Evolutionary conservation across 2,797 vertebrate genomes (phyloP), one percentile per base, ranked within the genome.

Genomic region (Psittacula echo): DNA sequence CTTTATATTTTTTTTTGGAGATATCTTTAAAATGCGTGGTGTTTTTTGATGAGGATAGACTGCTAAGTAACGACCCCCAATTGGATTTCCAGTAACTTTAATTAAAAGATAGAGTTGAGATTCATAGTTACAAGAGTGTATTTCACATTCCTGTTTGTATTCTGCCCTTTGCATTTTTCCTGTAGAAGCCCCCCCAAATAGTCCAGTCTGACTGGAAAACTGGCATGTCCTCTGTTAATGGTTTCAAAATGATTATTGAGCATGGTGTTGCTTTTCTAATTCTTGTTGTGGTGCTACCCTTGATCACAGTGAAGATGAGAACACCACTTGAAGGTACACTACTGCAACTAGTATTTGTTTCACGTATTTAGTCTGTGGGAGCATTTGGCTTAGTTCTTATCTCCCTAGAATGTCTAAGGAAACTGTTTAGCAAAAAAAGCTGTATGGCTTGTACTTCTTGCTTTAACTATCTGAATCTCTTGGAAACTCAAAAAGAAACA

Each of bases 251-350:
- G 5, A 37, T 65, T 81, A 15, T 4, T 74, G 53, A 95, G 50
- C 27, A 27, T 66, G 62, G 32, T 11, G 3, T 64, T 93, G 32
- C 47, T 71, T 94, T 94, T 48, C 74, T 91, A 32, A 58, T 81
- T 75, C 39, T 76, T 15, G 5, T 23, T 88, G 41, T 86, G 54
- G 21, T 79, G 60, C 54, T 89, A 32, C 58, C 34, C 14, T 34
- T 64, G 34, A 2, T 73, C 94, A 83, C 54, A 53, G 48, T 64
- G 88, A 88, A 89, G 76, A 72, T 82, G 74, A 85, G 87, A 82
- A 60, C 60, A 58, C 3, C 16, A 22, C 29, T 72, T 72, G 18
- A 81, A 82, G 70, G 47, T 42, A 42, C 1, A 10, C 41, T 74
- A 56, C 47, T 64, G 47, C 71, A 85, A 14, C 15, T 47, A 44